Percentiles rank a stretch among this genome's conserved stretches.
phyloP scores from a whole-genome alignment of 2,888 invertebrate species.

The Cerastis leucographa region DNA sequence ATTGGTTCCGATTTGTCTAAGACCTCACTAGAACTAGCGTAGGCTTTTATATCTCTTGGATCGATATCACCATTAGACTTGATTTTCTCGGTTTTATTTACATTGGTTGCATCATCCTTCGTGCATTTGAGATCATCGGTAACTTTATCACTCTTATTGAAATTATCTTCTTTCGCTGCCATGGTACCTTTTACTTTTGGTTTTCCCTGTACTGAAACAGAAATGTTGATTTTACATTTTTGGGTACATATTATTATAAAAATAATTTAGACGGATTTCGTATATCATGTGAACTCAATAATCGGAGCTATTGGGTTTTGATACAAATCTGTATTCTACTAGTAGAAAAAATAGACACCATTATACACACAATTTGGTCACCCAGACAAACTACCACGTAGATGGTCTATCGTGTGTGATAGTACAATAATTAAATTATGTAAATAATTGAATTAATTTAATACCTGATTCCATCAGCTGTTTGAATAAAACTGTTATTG shows the following conservation, averaged over 20 bases:
- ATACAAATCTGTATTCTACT: background rate
- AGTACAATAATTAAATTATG: too few species aligned
- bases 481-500: conserved; percentile 54
- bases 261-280: background rate
- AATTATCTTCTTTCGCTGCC: background rate
- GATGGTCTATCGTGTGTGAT: too few species aligned
- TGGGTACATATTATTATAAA: background rate
- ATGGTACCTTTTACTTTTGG: background rate
- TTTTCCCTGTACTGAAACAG: conserved; percentile 29
- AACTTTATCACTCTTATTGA: background rate
- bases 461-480: conserved; percentile 52
- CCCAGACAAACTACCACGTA: background rate
- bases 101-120: background rate
- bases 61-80: background rate
- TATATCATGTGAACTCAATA: background rate
- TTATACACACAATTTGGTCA: background rate
- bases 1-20: background rate
- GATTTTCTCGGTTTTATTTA: background rate
- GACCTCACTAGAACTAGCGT: background rate
- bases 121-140: background rate
- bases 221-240: background rate
- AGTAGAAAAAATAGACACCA: background rate
- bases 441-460: background rate
- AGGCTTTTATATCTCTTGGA: background rate
- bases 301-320: background rate